phyloP scores from a whole-genome alignment of 2,888 invertebrate genomes.

The Fissipunctia ypsillon region DNA sequence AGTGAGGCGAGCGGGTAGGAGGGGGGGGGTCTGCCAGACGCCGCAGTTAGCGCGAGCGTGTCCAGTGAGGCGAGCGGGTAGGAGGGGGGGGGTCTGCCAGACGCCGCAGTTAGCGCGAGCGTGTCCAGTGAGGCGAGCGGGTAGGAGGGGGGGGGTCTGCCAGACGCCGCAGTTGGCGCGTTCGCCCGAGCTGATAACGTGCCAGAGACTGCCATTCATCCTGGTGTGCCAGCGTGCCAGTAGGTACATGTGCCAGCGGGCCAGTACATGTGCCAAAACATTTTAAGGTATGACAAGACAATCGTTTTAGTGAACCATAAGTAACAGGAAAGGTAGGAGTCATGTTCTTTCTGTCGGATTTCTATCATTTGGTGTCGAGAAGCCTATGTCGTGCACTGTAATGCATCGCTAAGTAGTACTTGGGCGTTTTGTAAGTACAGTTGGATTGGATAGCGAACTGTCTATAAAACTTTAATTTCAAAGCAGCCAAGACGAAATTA shows the following conservation, averaged over 20 bases:
- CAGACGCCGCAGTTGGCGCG: conserved; percentile 50
- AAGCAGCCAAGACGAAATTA: no score
- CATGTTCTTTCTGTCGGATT: neutral
- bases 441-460: no score
- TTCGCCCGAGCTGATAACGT: conserved; percentile 55
- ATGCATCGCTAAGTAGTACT: neutral
- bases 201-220: conserved; percentile 37
- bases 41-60: no score
- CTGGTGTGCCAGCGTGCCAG: conserved; percentile 28
- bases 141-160: neutral
- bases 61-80: conserved; percentile 39
- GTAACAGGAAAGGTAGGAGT: neutral
- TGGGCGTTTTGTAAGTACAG: no score
- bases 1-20: conserved; percentile 24
- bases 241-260: no score
- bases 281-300: conserved; percentile 31
- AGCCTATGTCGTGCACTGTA: neutral
- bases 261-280: conserved; percentile 41
- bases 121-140: conserved; percentile 39
- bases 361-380: neutral
- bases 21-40: neutral
- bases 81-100: neutral
- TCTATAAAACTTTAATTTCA: neutral
- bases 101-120: conserved; percentile 22
- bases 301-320: no score